phyloP scores from a whole-genome alignment of 2,888 invertebrate species.

The Amiota mariae region DNA sequence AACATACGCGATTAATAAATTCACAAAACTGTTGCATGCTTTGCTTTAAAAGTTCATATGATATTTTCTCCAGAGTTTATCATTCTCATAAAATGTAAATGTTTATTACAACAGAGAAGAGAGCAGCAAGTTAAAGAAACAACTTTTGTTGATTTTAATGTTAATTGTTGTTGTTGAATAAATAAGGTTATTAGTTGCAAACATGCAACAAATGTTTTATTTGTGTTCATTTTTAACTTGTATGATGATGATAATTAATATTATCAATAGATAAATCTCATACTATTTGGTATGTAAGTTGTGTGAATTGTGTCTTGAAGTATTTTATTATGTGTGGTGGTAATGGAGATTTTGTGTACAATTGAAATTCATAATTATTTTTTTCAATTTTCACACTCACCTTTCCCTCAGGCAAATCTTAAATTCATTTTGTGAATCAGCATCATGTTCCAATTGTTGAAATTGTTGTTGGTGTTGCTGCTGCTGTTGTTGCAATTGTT shows the following conservation, averaged over 20 bases:
- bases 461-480: slow-evolving; percentile 42
- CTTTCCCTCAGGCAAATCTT: slow-evolving; percentile 72
- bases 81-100: not conserved
- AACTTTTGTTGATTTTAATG: not conserved
- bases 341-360: too few relatives aligned
- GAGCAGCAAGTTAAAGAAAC: too few relatives aligned
- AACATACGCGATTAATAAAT: slow-evolving; percentile 48
- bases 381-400: slow-evolving; percentile 62
- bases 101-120: too few relatives aligned
- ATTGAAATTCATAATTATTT: not conserved
- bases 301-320: not conserved
- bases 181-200: slow-evolving; percentile 52
- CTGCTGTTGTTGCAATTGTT: slow-evolving; percentile 43
- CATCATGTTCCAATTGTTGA: slow-evolving; percentile 47
- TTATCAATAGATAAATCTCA: too few relatives aligned
- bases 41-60: slow-evolving; percentile 38
- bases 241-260: slow-evolving; percentile 27
- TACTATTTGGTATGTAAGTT: not conserved
- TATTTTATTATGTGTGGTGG: too few relatives aligned
- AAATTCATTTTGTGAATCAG: slow-evolving; percentile 66
- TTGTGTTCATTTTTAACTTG: not conserved
- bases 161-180: slow-evolving; percentile 44
- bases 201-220: slow-evolving; percentile 56
- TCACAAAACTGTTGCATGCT: slow-evolving; percentile 50
- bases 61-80: not conserved